Evolutionary conservation across 2,797 vertebrate species (phyloP), one percentile per base, ranked within the genome.

Genomic region (Anisognathus igniventris): DNA sequence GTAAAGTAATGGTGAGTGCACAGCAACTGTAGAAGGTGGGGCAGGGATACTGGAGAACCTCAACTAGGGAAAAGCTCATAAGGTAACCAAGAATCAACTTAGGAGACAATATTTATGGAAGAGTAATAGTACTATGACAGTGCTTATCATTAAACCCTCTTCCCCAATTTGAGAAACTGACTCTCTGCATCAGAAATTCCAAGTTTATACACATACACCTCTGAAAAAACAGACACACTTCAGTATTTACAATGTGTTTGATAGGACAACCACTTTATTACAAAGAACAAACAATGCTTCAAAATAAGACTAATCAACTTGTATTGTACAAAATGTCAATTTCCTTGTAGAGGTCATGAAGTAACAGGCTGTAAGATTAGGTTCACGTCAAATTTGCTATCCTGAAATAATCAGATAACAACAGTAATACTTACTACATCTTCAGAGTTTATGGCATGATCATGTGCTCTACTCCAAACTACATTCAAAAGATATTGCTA

Each of bases 231-330:
- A 89, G 66, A 73, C 60, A 11, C 37, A 14, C 24, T 20, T 51
- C 67, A 53, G 64, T 31, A 66, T 47, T 81, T 66, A 73, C 62
- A 88, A 66, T 28, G 77, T 0, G 0, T 73, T 78, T 81, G 90
- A 91, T 76, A 96, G 91, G 93, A 97, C 96, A 95, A 96, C 92
- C 96, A 97, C 96, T 97, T 97, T 97, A 97, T 97, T 97, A 97
- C 96, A 97, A 97, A 96, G 94, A 95, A 93, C 95, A 92, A 96
- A 96, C 94, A 92, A 95, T 64, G 90, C 94, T 94, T 66, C 1
- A 21, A 96, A 93, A 67, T 91, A 93, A 96, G 95, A 93, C 95
- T 18, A 67, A 76, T 90, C 85, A 88, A 95, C 89, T 95, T 68
- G 79, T 89, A 80, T 93, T 82, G 89, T 96, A 97, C 95, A 96